A percentile compares a stretch with the other conserved stretches of the same genome.
Evolutionary conservation across 2,113 vertebrate genomes (phyloP).

Genomic region (Nycticebus coucang): DNA sequence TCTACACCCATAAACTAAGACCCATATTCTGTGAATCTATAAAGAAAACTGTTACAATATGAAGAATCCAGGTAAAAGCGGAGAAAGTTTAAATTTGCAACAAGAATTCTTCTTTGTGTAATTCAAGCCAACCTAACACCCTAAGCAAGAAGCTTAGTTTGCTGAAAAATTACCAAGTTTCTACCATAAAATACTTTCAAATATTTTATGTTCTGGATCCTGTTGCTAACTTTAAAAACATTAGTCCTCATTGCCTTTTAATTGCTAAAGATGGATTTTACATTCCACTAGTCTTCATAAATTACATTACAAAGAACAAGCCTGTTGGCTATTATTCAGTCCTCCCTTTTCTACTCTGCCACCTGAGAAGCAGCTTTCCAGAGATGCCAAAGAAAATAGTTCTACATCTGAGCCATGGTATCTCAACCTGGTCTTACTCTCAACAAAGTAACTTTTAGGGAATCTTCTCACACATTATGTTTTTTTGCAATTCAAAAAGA

Average conservation of each 20-base stretch:
- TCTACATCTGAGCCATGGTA: neutral
- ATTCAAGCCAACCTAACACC: neutral
- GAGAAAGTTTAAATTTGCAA: slow-evolving; percentile 44
- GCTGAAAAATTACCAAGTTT: neutral
- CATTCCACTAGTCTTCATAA: neutral
- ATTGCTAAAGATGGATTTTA: slow-evolving; percentile 23
- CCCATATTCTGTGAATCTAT: slow-evolving; percentile 2
- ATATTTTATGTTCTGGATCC: slow-evolving; percentile 28
- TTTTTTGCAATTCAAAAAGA: slow-evolving; percentile 54
- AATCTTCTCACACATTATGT: neutral
- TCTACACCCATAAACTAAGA: neutral
- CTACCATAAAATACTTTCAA: neutral
- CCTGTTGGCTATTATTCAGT: neutral
- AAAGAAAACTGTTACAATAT: neutral
- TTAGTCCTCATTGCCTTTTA: neutral
- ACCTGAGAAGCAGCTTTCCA: neutral
- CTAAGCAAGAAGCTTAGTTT: slow-evolving; percentile 27
- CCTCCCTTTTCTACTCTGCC: neutral
- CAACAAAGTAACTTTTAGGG: neutral
- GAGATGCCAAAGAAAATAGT: neutral
- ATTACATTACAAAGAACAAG: neutral
- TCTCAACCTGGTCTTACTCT: neutral
- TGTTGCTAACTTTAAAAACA: neutral
- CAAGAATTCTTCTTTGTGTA: slow-evolving; percentile 12
- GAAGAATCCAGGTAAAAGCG: slow-evolving; percentile 34